phyloP scores from a whole-genome alignment of 2,113 vertebrate species.

The Heptranchias perlo region DNA sequence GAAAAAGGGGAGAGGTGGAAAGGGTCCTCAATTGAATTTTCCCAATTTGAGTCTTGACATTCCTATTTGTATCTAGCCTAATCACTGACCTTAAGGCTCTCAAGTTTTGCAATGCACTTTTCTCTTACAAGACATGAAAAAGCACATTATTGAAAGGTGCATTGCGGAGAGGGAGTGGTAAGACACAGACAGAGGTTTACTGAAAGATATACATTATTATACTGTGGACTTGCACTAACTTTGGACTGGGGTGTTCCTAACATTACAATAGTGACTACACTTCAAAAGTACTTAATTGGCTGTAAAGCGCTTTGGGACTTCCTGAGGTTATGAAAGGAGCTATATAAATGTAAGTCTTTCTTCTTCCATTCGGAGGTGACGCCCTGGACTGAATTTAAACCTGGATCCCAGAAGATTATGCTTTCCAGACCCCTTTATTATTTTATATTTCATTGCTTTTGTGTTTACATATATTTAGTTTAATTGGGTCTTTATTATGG shows the following conservation, averaged over 20 bases:
- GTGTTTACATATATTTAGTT: neutral
- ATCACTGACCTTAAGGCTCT: neutral
- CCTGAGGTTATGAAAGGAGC: neutral
- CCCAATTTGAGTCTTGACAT: neutral
- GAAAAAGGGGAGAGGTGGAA: neutral
- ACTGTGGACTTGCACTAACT: neutral
- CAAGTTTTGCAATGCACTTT: neutral
- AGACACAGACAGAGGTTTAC: neutral
- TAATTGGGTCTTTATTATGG: neutral
- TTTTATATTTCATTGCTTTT: constrained; percentile 7
- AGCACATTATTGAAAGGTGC: neutral
- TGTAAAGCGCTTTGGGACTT: neutral
- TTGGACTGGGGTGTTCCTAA: neutral
- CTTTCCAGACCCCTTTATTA: neutral
- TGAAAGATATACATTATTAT: neutral
- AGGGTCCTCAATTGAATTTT: neutral
- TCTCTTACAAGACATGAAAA: neutral
- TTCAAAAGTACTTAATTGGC: neutral
- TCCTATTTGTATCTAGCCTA: neutral
- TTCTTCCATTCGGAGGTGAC: neutral
- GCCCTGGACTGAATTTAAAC: neutral
- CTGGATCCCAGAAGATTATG: neutral
- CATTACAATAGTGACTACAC: neutral
- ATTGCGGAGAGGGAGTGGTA: neutral
- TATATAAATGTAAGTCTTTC: neutral